phyloP scores from a whole-genome alignment of 2,888 invertebrate species.

The Carcina quercana region DNA sequence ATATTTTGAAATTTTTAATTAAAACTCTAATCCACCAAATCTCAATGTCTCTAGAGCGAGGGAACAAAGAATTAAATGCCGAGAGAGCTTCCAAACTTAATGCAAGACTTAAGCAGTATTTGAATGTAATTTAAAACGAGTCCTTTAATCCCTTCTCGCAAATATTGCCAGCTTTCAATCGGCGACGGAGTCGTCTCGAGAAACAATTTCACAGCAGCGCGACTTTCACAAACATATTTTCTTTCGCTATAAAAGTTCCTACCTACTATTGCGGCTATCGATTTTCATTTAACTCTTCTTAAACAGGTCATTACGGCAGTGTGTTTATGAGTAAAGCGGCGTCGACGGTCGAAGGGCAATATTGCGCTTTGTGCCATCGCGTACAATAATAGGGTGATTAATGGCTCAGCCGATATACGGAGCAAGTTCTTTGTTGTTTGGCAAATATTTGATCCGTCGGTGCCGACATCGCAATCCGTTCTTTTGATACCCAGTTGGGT shows the following conservation, averaged over 20 bases:
- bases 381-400: conserved; percentile 67
- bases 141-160: conserved; percentile 4
- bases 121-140: conserved; percentile 7
- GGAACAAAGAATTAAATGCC: conserved; percentile 1
- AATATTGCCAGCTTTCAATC: conserved; percentile 5
- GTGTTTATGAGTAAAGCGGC: conserved; percentile 54
- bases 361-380: conserved; percentile 58
- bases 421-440: conserved; percentile 62
- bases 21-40: conserved; percentile 4
- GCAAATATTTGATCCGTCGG: conserved; percentile 60
- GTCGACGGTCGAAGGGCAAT: conserved; percentile 55
- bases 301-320: conserved; percentile 60
- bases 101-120: conserved; percentile 7
- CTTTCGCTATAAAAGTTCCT: conserved; percentile 1
- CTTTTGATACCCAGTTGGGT: conserved; percentile 46
- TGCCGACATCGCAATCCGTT: conserved; percentile 48
- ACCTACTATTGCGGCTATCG: conserved; percentile 48
- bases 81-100: conserved; percentile 1
- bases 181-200: not conserved
- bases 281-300: conserved; percentile 65
- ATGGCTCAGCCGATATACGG: conserved; percentile 58
- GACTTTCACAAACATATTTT: conserved; percentile 1
- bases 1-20: no score
- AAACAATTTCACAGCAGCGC: not conserved
- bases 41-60: conserved; percentile 4